Base-by-base conservation (phyloP, 92 coral and sea anemone genomes). In the Palythoa caribaeorum region DNA sequence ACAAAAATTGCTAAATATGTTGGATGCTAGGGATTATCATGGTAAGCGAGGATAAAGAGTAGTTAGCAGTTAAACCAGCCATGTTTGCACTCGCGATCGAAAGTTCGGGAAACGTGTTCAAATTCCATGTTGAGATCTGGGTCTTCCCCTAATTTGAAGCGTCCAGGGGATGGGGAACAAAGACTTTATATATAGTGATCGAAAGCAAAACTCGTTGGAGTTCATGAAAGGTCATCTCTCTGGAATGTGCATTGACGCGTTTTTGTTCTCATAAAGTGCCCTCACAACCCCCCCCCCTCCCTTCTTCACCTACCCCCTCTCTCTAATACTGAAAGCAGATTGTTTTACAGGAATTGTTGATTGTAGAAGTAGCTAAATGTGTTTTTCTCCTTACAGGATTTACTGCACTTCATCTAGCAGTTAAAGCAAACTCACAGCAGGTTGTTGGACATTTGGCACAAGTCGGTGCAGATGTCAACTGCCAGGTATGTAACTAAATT, bases 341-440 rank as follows among this genome's bases (percentile, higher is more conserved):
- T 57, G 3, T 59, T 59, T 17, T 17, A 14, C 65, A 10, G 65
- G 14, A 17, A 59, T 17, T 59, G 65, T 59, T 59, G 16, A 13
- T 59, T 59, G 19, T 13, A 17, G 17, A 59, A 13, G 28, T 65
- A 17, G 6, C 3, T 5, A n/a, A 65, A 65, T 20, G 9, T 35
- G 9, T 35, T 92, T 11, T 9, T 38, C 35, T 59, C 54, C 39
- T 73, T 52, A 10, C 62, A 97, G 99, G 99, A 2, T 92, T 94
- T 50, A 91, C 99, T 1, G 96, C 99, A 0, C 89, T 97, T 6
- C 98, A 94, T 63, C 80, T 57, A 4, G 99, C 98, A 16, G 98
- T 92, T 63, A 87, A 65, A 79, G 73, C 63, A 5, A 93, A 89
- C 53, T 75, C 54, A 77, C 48, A 71, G 48, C 90, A 88, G 20